phyloP scores from a whole-genome alignment of 2,113 vertebrate species.

The Arothron firmamentum region DNA sequence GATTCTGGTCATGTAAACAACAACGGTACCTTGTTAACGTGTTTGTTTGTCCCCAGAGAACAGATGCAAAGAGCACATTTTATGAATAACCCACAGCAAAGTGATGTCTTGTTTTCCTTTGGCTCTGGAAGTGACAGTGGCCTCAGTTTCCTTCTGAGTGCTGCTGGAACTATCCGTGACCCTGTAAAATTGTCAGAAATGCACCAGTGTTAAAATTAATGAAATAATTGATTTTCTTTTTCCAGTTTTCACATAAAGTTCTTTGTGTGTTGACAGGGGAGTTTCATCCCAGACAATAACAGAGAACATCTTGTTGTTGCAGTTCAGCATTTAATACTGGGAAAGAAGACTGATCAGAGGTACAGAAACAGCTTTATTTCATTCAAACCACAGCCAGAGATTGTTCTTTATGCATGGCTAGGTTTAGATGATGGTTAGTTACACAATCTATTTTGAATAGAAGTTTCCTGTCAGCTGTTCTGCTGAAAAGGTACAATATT shows the following conservation, averaged over 20 bases:
- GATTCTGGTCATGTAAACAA: constrained; percentile 45
- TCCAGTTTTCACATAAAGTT: constrained; percentile 17
- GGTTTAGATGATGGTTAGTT: too few species aligned
- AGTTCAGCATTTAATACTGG: too few species aligned
- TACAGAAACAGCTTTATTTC: too few species aligned
- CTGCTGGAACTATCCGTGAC: constrained; percentile 23
- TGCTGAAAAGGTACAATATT: too few species aligned
- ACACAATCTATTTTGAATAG: too few species aligned
- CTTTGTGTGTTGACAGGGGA: too few species aligned
- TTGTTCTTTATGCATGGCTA: too few species aligned
- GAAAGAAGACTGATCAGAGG: too few species aligned
- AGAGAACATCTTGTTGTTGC: too few species aligned
- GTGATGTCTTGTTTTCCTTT: constrained; percentile 32
- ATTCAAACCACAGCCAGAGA: too few species aligned
- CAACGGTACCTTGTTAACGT: constrained; percentile 47
- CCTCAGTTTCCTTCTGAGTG: constrained; percentile 12
- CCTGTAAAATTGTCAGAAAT: constrained; percentile 49
- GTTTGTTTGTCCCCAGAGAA: constrained; percentile 44
- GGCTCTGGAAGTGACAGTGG: constrained; percentile 37
- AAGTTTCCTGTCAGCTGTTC: too few species aligned
- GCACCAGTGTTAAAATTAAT: constrained; percentile 16
- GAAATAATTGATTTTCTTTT: constrained; percentile 27
- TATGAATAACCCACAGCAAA: constrained; percentile 42
- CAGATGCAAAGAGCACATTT: constrained; percentile 3
- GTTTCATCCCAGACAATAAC: too few species aligned